Evolutionary conservation across 2,797 vertebrate genomes (phyloP).

Genomic region (Phaenicophaeus curvirostris): DNA sequence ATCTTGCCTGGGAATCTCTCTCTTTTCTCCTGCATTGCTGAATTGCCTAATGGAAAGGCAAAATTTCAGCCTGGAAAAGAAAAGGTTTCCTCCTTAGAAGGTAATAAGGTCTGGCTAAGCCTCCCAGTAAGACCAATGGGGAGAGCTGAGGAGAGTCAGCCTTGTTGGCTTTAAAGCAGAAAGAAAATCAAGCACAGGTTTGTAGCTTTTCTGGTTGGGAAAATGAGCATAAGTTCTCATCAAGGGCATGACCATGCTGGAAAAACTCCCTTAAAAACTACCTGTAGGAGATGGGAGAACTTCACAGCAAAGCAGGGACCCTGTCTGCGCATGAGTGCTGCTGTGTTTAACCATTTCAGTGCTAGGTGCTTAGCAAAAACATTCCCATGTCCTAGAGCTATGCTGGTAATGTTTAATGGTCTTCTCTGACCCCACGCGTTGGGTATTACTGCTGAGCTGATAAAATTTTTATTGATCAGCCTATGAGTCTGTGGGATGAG

Average conservation of each 20-base stretch:
- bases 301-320: background rate
- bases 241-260: background rate
- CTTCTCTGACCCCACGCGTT: background rate
- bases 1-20: background rate
- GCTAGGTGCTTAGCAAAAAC: background rate
- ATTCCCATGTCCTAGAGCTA: background rate
- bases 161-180: background rate
- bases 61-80: background rate
- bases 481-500: background rate
- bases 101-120: background rate
- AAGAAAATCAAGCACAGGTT: background rate
- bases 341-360: background rate
- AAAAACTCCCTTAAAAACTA: background rate
- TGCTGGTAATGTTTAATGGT: background rate
- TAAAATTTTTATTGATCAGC: background rate
- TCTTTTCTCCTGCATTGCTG: background rate
- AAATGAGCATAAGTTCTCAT: background rate
- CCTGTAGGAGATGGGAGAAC: background rate
- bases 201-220: background rate
- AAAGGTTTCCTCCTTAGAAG: background rate
- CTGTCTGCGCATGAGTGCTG: fast-evolving
- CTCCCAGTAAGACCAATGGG: background rate
- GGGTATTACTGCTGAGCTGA: background rate
- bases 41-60: background rate
- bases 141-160: background rate